These are phyloP conservation scores for Acanthurus lineatus DNA, from an alignment of 2,797 vertebrate genomes.

Conservation along the genomic window DNA sequence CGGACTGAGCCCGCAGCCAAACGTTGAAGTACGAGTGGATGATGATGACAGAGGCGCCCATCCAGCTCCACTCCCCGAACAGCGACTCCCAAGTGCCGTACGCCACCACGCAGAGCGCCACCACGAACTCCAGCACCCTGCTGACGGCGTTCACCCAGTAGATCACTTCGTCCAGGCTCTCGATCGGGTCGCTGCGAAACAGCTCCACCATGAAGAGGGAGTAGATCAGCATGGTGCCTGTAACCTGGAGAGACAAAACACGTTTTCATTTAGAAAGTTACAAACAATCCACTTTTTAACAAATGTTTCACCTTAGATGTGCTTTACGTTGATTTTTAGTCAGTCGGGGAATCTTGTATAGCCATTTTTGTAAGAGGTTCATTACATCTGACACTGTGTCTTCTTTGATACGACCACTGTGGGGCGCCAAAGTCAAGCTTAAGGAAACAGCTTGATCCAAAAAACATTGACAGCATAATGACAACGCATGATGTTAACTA, in stretches of 20 bases:
- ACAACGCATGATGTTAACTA: background rate
- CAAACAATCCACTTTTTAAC: background rate
- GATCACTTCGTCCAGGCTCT: slow-evolving; percentile 90
- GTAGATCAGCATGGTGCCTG: slow-evolving; percentile 91
- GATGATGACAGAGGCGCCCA: slow-evolving; percentile 91
- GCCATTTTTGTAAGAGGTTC: background rate
- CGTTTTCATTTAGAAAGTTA: background rate
- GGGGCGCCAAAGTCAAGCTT: background rate
- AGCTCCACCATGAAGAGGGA: slow-evolving; percentile 90
- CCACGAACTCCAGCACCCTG: slow-evolving; percentile 91
- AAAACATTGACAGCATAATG: background rate
- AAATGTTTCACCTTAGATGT: no score
- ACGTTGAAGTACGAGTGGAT: slow-evolving; percentile 94
- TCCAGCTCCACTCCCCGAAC: slow-evolving; percentile 93
- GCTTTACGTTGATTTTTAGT: background rate
- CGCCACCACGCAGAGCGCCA: slow-evolving; percentile 91
- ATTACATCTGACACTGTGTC: background rate
- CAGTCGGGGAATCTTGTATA: background rate
- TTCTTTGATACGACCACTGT: background rate
- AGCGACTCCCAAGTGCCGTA: slow-evolving; percentile 91
- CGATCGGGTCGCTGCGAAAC: slow-evolving; percentile 83
- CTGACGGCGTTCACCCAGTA: slow-evolving; percentile 90
- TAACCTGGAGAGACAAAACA: slow-evolving; percentile 77
- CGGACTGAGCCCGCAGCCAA: slow-evolving; percentile 90
- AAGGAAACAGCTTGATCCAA: background rate